Conservation (phyloP, 2,888 invertebrate species). For the Teleogryllus oceanicus region DNA sequence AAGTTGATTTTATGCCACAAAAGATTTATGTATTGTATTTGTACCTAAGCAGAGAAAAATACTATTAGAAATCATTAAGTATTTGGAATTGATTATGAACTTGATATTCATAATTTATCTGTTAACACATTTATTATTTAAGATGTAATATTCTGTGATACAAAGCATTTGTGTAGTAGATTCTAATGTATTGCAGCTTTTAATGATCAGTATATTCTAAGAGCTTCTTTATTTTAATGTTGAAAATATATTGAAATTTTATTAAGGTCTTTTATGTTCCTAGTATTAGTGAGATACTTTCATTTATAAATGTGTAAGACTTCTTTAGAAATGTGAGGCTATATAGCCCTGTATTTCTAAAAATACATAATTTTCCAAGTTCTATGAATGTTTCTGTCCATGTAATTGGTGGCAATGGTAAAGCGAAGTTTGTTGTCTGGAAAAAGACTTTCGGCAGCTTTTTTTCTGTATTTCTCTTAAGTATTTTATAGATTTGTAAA, state of each 20-base stretch:
- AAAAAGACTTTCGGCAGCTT: too few relatives aligned
- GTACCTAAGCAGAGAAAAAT: too few relatives aligned
- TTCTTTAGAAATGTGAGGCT: not conserved
- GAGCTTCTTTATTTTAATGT: not conserved
- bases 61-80: too few relatives aligned
- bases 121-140: conserved; percentile 1
- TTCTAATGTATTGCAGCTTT: conserved; percentile 18
- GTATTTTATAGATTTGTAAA: not conserved
- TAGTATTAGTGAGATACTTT: conserved; percentile 1
- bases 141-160: conserved; percentile 37
- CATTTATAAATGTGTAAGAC: conserved; percentile 20
- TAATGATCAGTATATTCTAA: not conserved
- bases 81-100: too few relatives aligned
- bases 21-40: too few relatives aligned
- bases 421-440: not conserved
- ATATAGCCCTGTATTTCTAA: too few relatives aligned
- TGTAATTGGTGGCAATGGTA: too few relatives aligned
- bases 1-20: too few relatives aligned
- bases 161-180: conserved; percentile 32
- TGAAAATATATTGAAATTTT: conserved; percentile 29
- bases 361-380: too few relatives aligned
- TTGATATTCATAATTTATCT: not conserved
- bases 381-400: too few relatives aligned
- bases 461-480: too few relatives aligned
- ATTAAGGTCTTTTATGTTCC: conserved; percentile 18